phyloP scores from a whole-genome alignment of 2,797 vertebrate genomes.

The Eulemur mongoz region DNA sequence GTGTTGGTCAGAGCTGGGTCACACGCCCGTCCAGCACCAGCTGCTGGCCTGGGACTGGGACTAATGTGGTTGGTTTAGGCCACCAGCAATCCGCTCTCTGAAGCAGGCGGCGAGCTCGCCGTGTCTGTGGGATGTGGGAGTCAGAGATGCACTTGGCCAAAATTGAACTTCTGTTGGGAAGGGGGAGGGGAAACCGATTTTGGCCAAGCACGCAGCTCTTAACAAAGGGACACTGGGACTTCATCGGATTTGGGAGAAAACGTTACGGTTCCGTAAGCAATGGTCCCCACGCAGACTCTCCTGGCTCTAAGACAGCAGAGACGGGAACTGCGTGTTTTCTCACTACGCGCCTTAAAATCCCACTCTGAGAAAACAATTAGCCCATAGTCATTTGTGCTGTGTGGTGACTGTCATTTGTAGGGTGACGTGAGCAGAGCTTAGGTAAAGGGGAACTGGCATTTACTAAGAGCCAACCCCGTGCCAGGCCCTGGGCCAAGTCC shows the following conservation, averaged over 20 bases:
- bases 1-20: background rate
- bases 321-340: background rate
- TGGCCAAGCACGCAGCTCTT: background rate
- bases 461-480: background rate
- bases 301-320: background rate
- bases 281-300: background rate
- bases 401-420: background rate
- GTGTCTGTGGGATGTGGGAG: background rate
- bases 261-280: background rate
- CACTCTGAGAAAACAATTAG: background rate
- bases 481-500: too few relatives aligned
- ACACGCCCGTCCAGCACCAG: too few relatives aligned
- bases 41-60: too few relatives aligned
- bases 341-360: background rate
- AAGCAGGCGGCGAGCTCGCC: background rate
- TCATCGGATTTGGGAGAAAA: background rate
- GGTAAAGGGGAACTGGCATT: background rate
- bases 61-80: background rate
- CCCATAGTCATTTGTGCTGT: rapidly evolving
- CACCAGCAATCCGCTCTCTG: background rate
- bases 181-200: background rate
- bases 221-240: background rate
- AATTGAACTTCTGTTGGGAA: background rate
- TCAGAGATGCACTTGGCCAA: background rate
- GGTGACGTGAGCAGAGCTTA: rapidly evolving